A percentile compares a stretch with the other conserved stretches of the same genome.
Conservation (phyloP, 2,888 invertebrate species). For the Philereme transversata region DNA sequence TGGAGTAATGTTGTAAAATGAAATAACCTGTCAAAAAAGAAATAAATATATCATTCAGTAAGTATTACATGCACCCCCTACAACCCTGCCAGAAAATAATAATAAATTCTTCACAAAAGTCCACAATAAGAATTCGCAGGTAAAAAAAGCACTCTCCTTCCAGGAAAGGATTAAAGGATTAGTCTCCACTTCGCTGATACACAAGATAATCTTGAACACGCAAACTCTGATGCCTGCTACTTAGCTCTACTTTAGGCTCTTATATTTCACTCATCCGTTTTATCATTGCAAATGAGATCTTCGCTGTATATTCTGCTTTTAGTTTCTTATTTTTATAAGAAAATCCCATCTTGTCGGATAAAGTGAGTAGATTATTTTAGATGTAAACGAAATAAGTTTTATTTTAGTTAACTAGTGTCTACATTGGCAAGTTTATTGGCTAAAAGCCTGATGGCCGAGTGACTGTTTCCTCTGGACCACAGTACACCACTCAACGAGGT, state of each 20-base stretch:
- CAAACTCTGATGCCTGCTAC: constrained; percentile 28
- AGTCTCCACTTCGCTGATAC: constrained; percentile 34
- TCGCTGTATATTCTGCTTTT: constrained; percentile 11
- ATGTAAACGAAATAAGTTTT: no score
- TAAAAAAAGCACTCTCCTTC: constrained; percentile 21
- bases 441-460: no score
- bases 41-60: no score
- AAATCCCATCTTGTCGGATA: background rate
- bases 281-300: constrained; percentile 24
- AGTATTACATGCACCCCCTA: background rate
- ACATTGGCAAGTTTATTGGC: no score
- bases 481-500: no score
- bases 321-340: background rate
- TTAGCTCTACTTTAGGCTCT: constrained; percentile 13
- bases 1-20: no score
- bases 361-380: no score
- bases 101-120: constrained; percentile 24
- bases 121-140: constrained; percentile 11
- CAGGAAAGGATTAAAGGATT: constrained; percentile 36
- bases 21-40: constrained; percentile 4
- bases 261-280: constrained; percentile 35
- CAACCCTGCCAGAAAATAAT: constrained; percentile 16
- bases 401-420: no score
- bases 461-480: no score
- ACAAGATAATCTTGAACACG: constrained; percentile 33